Base-by-base conservation (phyloP, 2,888 invertebrate species). In the Aporophyla lueneburgensis region DNA sequence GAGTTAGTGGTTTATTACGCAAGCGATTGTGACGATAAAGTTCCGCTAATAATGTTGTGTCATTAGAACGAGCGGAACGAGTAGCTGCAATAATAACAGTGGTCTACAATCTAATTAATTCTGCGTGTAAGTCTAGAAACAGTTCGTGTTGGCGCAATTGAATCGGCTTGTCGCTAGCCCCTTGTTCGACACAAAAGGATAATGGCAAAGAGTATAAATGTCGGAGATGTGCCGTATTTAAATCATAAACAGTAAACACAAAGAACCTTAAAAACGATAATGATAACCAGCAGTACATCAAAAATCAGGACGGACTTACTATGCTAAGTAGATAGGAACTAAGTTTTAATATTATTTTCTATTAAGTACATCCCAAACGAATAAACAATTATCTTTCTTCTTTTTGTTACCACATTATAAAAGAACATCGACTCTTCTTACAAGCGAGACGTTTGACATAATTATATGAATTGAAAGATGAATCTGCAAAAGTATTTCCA, bases 71-170 rank as follows among this genome's bases (percentile, higher is more conserved):
- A 74, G 79, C 74, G 61, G 66, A 74, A 81, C 78, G 63, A 79
- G 72, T 62, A 67, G 65, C 63, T 62, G 68, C 72, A 62, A 80
- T 87, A 87, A 87, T 88, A 86, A 81, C 82, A 87, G 87, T 87
- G 88, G 85, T 88, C 86, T 87, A 90, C 92, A 92, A 91, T 92
- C 91, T 92, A 92, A 93, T 94, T 93, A 93, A 91, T 91, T 89
- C 90, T 86, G 85, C 86, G 88, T 85, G 88, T 87, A 88, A 89
- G 88, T 88, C 86, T 87, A 87, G 86, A 86, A 89, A 88, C 89
- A 87, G 88, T 87, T 85, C 87, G 91, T 91, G 89, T 90, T 90
- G 89, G 88, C 91, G 89, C 92, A 93, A 93, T 93, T 92, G 92
- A 91, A 91, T 92, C 90, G 88, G 85, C 85, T 89, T 87, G 90